phyloP scores from a whole-genome alignment of 2,888 invertebrate species.

The Cephus pygmeus region DNA sequence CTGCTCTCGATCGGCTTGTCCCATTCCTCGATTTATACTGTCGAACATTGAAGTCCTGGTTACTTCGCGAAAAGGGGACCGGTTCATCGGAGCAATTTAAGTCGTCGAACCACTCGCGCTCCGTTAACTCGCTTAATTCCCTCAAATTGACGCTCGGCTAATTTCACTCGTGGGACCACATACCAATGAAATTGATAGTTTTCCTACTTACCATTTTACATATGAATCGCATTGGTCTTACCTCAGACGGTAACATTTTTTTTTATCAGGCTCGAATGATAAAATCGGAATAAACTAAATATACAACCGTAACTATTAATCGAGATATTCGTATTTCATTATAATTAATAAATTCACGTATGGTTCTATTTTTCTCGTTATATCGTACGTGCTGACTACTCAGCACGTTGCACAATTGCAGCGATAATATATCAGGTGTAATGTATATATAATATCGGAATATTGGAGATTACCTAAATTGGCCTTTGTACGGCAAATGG shows the following conservation, averaged over 20 bases:
- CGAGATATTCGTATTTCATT: not conserved
- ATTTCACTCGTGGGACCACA: not conserved
- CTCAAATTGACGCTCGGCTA: not conserved
- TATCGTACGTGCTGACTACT: not conserved
- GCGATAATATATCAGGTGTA: not conserved
- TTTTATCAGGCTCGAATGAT: not conserved
- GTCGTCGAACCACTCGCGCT: slow-evolving; percentile 23
- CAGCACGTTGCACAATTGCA: not conserved
- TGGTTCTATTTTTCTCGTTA: not conserved
- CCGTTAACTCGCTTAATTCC: slow-evolving; percentile 19
- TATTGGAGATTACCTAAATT: slow-evolving; percentile 51
- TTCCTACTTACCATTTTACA: not conserved
- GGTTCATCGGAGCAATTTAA: slow-evolving; percentile 27
- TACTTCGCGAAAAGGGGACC: slow-evolving; percentile 36
- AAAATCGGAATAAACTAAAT: not conserved
- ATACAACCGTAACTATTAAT: not conserved
- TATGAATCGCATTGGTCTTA: not conserved
- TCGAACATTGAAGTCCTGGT: slow-evolving; percentile 41
- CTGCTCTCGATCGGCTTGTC: slow-evolving; percentile 16
- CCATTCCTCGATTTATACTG: slow-evolving; percentile 39
- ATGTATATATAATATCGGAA: not conserved
- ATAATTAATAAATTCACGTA: not conserved
- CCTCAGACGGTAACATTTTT: not conserved
- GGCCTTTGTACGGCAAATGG: slow-evolving; percentile 39
- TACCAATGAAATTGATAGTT: not conserved